Conservation (phyloP, 1,140 invertebrate genomes). For the Plectrocnemia conspersa region DNA sequence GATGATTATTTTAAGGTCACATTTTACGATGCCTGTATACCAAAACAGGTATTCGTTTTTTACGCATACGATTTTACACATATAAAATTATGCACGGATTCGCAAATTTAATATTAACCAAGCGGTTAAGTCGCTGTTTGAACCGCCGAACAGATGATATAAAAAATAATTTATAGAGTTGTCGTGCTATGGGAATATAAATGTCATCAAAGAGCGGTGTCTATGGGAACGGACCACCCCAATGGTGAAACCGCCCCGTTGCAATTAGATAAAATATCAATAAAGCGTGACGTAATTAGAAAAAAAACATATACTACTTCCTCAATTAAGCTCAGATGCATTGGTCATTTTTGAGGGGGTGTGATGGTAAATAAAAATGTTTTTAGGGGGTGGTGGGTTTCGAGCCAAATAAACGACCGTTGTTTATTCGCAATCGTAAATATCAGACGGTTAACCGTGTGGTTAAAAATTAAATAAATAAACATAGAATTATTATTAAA, state of each 20-base stretch:
- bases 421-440: too few species aligned
- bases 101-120: conserved; percentile 1
- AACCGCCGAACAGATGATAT: too few species aligned
- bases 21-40: too few species aligned
- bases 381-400: conserved; percentile 13
- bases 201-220: not conserved
- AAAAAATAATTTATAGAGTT: not conserved
- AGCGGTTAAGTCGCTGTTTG: not conserved
- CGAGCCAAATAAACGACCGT: too few species aligned
- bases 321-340: conserved; percentile 20
- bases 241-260: not conserved
- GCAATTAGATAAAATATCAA: conserved; percentile 12
- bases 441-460: too few species aligned
- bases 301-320: conserved; percentile 8
- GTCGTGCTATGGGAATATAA: not conserved
- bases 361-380: conserved; percentile 15
- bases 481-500: too few species aligned
- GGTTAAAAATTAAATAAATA: too few species aligned
- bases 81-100: not conserved
- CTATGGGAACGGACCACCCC: not conserved
- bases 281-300: conserved; percentile 7
- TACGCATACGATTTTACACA: not conserved
- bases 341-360: conserved; percentile 16
- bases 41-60: too few species aligned
- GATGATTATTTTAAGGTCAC: too few species aligned